Evolutionary conservation across 2,113 vertebrate species (phyloP).

Genomic region (Aldabrachelys gigantea): DNA sequence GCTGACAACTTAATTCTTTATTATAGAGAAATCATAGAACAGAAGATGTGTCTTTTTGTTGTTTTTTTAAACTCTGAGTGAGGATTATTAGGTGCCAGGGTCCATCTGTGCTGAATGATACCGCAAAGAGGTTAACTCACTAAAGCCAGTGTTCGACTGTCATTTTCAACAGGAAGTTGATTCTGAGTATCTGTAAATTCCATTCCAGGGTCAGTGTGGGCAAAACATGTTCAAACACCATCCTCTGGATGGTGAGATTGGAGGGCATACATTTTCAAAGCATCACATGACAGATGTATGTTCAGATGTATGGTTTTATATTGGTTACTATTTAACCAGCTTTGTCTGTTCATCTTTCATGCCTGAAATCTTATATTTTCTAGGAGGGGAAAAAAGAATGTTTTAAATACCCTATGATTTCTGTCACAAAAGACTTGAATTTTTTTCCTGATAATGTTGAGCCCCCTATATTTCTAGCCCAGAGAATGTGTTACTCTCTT

Average conservation of each 20-base stretch:
- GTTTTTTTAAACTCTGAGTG: no score
- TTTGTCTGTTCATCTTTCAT: background rate
- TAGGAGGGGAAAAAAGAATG: fast-evolving
- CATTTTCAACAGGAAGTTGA: no score
- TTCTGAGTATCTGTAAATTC: no score
- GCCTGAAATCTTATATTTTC: fast-evolving
- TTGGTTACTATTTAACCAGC: background rate
- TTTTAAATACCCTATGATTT: background rate
- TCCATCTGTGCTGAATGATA: no score
- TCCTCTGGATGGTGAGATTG: fast-evolving
- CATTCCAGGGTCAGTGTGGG: background rate
- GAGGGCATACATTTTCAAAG: fast-evolving
- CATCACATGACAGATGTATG: fast-evolving
- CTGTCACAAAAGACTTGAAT: fast-evolving
- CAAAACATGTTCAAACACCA: fast-evolving
- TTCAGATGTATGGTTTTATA: fast-evolving
- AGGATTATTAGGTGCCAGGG: no score
- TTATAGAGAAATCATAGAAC: no score
- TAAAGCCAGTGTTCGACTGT: no score
- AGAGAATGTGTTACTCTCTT: background rate
- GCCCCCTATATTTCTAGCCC: background rate
- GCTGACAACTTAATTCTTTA: no score
- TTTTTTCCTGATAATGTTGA: fast-evolving
- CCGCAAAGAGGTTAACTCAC: no score
- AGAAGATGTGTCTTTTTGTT: no score